Conservation (phyloP, 2,888 invertebrate species). For the Euzophera pinguis region DNA sequence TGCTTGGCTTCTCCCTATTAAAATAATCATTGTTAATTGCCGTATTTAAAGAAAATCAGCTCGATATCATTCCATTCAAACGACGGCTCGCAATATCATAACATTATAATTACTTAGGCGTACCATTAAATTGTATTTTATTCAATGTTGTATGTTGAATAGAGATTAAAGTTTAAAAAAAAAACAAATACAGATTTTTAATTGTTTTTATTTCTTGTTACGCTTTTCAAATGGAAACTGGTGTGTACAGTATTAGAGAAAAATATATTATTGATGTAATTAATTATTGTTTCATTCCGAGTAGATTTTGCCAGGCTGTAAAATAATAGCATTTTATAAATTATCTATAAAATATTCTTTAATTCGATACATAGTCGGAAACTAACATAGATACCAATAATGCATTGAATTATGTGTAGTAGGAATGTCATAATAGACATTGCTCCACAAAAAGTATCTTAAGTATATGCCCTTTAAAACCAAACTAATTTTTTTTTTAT, state of each 20-base stretch:
- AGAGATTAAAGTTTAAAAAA: conserved; percentile 66
- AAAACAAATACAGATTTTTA: conserved; percentile 30
- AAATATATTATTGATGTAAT: conserved; percentile 66
- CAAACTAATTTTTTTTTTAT: no score
- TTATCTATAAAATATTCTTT: no score
- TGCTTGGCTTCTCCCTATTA: conserved; percentile 38
- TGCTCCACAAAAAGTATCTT: no score
- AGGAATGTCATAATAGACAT: no score
- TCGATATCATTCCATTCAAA: conserved; percentile 71
- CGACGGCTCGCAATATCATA: conserved; percentile 50
- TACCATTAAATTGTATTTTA: conserved; percentile 57
- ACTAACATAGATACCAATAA: no score
- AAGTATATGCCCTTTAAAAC: no score
- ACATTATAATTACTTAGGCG: conserved; percentile 35
- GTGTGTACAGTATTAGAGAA: conserved; percentile 71
- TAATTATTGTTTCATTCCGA: conserved; percentile 48
- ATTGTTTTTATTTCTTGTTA: conserved; percentile 51
- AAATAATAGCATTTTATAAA: conserved; percentile 15
- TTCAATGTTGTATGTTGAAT: conserved; percentile 72
- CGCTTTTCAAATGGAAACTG: conserved; percentile 46
- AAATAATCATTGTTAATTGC: conserved; percentile 30
- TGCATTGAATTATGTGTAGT: no score
- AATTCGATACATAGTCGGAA: no score
- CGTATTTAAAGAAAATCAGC: conserved; percentile 49
- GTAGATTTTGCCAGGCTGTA: conserved; percentile 25